Evolutionary conservation across 2,888 invertebrate genomes (phyloP), one percentile per base, ranked within the genome.

Genomic region (Piscicola geometra): DNA sequence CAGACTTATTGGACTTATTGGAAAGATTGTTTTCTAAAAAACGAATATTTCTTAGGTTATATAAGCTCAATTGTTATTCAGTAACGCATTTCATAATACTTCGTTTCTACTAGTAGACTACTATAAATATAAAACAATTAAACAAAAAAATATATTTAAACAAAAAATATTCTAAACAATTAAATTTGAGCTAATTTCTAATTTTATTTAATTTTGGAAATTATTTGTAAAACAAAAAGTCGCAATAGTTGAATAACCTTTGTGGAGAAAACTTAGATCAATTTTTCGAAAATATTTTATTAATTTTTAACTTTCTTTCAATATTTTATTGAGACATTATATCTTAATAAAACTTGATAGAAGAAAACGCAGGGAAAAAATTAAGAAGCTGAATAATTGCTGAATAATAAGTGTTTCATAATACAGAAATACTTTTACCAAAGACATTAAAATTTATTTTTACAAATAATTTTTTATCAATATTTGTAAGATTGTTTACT

Each of bases 361-460:
- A 18, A 25, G n/a, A 56, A 56, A 56, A 56, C 25, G 25, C 25
- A 3, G 21, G 50, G 21, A n/a, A n/a, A 21, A 47, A 25, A 56
- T 5, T 56, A 25, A 56, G n/a, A 25, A 25, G 9, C 60, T 56
- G 41, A 56, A 56, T 25, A 56, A 56, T 3, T 56, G 60, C 60
- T 56, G 60, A 56, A 56, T 56, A 56, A 56, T 56, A 56, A 41
- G 41, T 56, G 60, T 56, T 56, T 56, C 60, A 56, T 56, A 56
- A 56, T 56, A 18, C n/a, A 56, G 60, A n/a, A 56, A 56, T 25
- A 18, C n/a, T 25, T 56, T 56, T 18, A 56, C 60, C 60, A 56
- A 56, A 56, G 60, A 56, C 60, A 5, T 18, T 3, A 56, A 56
- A 25, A 56, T 56, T 21, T 56, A 18, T 56, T 18, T 56, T 21